Percentiles rank a stretch among this genome's conserved stretches.
phyloP scores from a whole-genome alignment of 2,797 vertebrate genomes.

The Phalanger gymnotis region DNA sequence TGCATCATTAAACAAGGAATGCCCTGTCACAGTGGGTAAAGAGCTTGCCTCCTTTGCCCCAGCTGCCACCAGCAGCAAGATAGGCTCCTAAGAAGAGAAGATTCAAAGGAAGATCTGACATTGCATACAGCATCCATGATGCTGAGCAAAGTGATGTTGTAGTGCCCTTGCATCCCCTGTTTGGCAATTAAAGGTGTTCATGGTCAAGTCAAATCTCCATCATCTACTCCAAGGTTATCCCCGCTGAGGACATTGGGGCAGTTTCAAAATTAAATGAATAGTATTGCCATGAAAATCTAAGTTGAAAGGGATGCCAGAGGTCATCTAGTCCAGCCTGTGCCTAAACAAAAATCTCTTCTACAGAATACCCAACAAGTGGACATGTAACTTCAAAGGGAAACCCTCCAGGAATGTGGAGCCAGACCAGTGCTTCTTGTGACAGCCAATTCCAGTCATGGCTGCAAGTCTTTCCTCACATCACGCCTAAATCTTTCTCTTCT shows the following conservation, averaged over 20 bases:
- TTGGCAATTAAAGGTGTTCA: conserved; percentile 40
- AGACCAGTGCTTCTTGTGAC: background rate
- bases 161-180: background rate
- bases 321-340: background rate
- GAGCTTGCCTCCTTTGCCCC: background rate
- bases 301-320: background rate
- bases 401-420: background rate
- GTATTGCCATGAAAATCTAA: background rate
- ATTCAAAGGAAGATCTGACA: conserved; percentile 4
- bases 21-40: conserved; percentile 7
- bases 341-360: background rate
- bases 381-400: background rate
- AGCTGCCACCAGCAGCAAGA: conserved; percentile 14
- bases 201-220: conserved; percentile 42
- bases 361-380: background rate
- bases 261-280: background rate
- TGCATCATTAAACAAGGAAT: background rate
- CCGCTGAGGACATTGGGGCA: background rate
- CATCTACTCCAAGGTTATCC: conserved; percentile 25
- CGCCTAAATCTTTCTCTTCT: background rate
- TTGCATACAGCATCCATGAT: background rate
- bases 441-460: background rate
- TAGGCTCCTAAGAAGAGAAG: conserved; percentile 23
- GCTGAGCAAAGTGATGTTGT: background rate
- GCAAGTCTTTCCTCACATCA: background rate